Conservation (phyloP, 2,888 invertebrate species). For the Tachina grossa region DNA sequence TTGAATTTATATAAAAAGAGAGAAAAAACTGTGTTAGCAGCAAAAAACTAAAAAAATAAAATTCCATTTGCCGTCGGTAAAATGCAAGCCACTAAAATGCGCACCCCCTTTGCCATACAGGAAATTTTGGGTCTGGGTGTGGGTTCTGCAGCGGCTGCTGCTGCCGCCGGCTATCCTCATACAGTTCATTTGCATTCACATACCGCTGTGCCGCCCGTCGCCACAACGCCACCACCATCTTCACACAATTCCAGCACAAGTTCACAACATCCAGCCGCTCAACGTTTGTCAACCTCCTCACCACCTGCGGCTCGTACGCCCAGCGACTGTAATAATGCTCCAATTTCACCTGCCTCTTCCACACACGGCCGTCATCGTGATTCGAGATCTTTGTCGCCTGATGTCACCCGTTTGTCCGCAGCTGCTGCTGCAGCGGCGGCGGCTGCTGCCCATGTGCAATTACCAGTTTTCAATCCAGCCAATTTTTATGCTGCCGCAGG, state of each 20-base stretch:
- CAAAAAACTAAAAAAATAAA: constrained; percentile 1
- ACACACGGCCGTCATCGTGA: constrained; percentile 72
- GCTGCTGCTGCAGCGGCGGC: constrained; percentile 81
- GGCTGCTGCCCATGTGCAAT: constrained; percentile 81
- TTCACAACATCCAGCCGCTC: constrained; percentile 46
- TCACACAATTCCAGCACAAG: constrained; percentile 54
- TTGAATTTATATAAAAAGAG: neutral
- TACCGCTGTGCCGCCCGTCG: constrained; percentile 54
- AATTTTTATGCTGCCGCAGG: constrained; percentile 82
- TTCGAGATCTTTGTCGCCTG: constrained; percentile 81
- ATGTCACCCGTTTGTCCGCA: constrained; percentile 78
- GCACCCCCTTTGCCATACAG: constrained; percentile 82
- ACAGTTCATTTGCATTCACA: constrained; percentile 71
- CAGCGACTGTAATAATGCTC: constrained; percentile 74
- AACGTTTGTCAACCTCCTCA: constrained; percentile 69
- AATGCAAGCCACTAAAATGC: constrained; percentile 83
- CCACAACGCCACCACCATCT: constrained; percentile 63
- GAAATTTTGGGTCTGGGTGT: constrained; percentile 82
- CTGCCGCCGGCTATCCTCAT: constrained; percentile 76
- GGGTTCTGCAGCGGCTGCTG: constrained; percentile 76
- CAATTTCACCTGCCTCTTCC: constrained; percentile 76
- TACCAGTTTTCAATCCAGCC: constrained; percentile 82
- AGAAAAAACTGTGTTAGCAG: neutral
- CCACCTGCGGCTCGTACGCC: constrained; percentile 72
- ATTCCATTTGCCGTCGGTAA: constrained; percentile 68